Evolutionary conservation across 2,113 vertebrate genomes (phyloP), one percentile per base, ranked within the genome.

Genomic region (Gila orcuttii): DNA sequence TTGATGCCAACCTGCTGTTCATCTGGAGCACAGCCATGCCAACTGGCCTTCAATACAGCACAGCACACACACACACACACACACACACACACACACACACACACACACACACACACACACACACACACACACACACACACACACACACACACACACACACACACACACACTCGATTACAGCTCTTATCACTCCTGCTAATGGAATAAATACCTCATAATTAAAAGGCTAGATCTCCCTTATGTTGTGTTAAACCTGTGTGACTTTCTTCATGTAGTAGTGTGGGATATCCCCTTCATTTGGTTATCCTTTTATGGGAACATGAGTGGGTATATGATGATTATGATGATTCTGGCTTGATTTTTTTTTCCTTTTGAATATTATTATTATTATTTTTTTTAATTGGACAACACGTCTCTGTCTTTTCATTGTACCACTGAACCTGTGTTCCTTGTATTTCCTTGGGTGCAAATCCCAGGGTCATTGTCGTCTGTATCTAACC

Each of bases 1-100:
- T 55, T 77, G 68, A 85, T 87, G 88, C 86, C 76, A 81, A 39
- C 86, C 88, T 89, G 86, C 86, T 89, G 88, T 82, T 87, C 84
- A 12, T 84, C 84, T 89, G 88, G 86, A 87, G 50, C 60, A 7
- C 39, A 42, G 84, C 86, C 86, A 89, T 77, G 52, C 81, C 81
- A 87, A 80, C 77, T 84, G 86, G 88, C 75, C 52, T 64, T 74
- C 84, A 73, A 78, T 39, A 81, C 50, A 77, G 45, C 68, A 86
- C 64, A 88, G 8, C 42, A 42, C 52, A 69, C 39, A 42, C 39
- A 42, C 39, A 8, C 39, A 42, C 39, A 42, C 39, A 39, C 36
- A 39, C 36, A 39, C 74, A 85, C 31, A 23, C 60, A 42, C 82
- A 79, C 52, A 68, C 21, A 82, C 39, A 84, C 66, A 85, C 36